Evolutionary conservation across 2,888 invertebrate genomes (phyloP).

Genomic region (Eustalomyia histrio): DNA sequence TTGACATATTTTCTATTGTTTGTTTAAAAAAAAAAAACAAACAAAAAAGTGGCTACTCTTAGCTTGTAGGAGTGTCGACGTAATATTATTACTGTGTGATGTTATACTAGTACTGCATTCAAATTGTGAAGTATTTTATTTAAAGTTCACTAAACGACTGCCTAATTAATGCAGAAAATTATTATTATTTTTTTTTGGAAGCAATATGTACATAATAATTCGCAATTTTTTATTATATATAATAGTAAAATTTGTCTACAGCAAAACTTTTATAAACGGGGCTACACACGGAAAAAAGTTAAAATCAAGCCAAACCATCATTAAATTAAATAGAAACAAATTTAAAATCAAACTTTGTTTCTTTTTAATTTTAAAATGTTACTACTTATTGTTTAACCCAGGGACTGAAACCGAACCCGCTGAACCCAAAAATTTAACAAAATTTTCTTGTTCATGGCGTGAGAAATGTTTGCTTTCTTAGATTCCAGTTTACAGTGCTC

Average conservation of each 20-base stretch:
- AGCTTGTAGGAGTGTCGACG: constrained; percentile 4
- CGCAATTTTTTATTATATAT: constrained; percentile 1
- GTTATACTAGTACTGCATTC: constrained; percentile 15
- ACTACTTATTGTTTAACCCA: too few relatives aligned
- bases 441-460: too few relatives aligned
- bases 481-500: too few relatives aligned
- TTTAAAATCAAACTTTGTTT: too few relatives aligned
- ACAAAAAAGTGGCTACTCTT: background rate
- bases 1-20: constrained; percentile 41
- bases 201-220: constrained; percentile 11
- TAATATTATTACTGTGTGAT: background rate
- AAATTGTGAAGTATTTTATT: constrained; percentile 39
- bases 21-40: background rate
- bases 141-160: constrained; percentile 50
- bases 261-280: background rate
- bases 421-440: too few relatives aligned
- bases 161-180: constrained; percentile 52
- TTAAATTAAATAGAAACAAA: too few relatives aligned
- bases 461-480: too few relatives aligned
- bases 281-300: too few relatives aligned
- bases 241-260: constrained; percentile 5
- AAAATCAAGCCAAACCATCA: too few relatives aligned
- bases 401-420: too few relatives aligned
- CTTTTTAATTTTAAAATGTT: too few relatives aligned
- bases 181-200: constrained; percentile 36